Conservation (phyloP, 35 echinoderm and acorn worm genomes). For the Ptychodera flava region DNA sequence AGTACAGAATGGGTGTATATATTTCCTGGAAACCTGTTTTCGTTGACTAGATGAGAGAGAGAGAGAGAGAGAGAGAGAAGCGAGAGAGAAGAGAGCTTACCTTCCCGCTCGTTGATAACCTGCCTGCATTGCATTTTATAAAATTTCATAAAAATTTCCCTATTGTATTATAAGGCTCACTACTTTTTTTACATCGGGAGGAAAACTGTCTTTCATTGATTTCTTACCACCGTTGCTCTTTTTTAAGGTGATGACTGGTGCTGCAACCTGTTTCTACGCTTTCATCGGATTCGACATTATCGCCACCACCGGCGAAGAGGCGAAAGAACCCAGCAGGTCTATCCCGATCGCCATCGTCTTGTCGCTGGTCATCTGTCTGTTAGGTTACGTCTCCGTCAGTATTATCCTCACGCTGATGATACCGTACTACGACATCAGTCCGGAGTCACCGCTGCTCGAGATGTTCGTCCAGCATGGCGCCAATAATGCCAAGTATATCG, state of each 20-base stretch:
- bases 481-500: slow-evolving; percentile 63
- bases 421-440: slow-evolving; percentile 60
- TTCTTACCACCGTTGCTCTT: too few relatives aligned
- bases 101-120: too few relatives aligned
- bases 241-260: slow-evolving; percentile 98
- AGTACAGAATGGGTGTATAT: too few relatives aligned
- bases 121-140: too few relatives aligned
- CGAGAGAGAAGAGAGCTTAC: too few relatives aligned
- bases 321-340: slow-evolving; percentile 79
- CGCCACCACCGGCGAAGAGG: slow-evolving; percentile 99
- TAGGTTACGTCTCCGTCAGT: slow-evolving; percentile 85
- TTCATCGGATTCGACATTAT: slow-evolving; percentile 99
- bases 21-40: too few relatives aligned
- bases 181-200: too few relatives aligned
- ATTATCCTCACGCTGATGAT: slow-evolving; percentile 80
- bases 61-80: too few relatives aligned
- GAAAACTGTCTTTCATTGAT: too few relatives aligned
- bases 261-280: slow-evolving; percentile 97
- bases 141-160: too few relatives aligned
- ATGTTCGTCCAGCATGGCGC: slow-evolving; percentile 95
- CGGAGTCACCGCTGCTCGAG: slow-evolving; percentile 82
- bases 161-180: too few relatives aligned
- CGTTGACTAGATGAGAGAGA: too few relatives aligned
- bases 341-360: slow-evolving; percentile 89
- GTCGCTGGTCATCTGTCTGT: slow-evolving; percentile 74